These are phyloP conservation scores for Drosophila neocordata DNA, from an alignment of 1,140 invertebrate species.

Conservation along the genomic window DNA sequence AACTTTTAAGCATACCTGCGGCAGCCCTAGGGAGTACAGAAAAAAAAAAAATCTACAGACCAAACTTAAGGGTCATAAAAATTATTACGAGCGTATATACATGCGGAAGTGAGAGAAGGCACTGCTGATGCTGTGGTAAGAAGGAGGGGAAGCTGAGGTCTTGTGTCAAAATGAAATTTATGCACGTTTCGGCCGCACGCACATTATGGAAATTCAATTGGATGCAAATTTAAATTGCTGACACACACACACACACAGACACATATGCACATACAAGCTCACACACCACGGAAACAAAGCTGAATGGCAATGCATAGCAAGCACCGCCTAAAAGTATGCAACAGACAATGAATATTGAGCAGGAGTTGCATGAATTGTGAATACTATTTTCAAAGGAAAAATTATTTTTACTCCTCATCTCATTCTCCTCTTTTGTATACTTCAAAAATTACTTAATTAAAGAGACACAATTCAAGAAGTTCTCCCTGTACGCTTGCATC, in stretches of 20 bases:
- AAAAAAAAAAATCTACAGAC: conserved; percentile 25
- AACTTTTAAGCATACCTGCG: conserved; percentile 75
- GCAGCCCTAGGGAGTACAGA: conserved; percentile 23
- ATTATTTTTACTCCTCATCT: conserved; percentile 2
- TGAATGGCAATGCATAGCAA: conserved; percentile 44
- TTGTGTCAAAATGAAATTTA: conserved; percentile 72
- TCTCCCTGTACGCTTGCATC: conserved; percentile 2
- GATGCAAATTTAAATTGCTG: conserved; percentile 74
- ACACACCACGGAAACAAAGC: conserved; percentile 2
- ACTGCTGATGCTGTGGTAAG: not conserved
- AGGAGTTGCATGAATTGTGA: conserved; percentile 15
- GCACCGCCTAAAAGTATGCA: conserved; percentile 63
- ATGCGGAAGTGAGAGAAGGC: conserved; percentile 29
- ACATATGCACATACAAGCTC: not conserved
- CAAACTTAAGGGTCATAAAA: conserved; percentile 74
- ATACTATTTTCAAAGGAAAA: conserved; percentile 4
- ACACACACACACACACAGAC: conserved; percentile 28
- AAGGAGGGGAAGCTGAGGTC: conserved; percentile 11
- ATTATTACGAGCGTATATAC: conserved; percentile 72
- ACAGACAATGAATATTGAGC: conserved; percentile 62
- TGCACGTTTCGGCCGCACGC: conserved; percentile 64
- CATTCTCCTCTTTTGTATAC: not conserved
- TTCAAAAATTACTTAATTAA: conserved; percentile 52
- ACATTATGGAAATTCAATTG: conserved; percentile 76
- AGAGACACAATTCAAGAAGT: conserved; percentile 20